These are phyloP conservation scores for Stegophylla sp. DNA, from an alignment of 2,888 invertebrate genomes.

Conservation along the genomic window DNA sequence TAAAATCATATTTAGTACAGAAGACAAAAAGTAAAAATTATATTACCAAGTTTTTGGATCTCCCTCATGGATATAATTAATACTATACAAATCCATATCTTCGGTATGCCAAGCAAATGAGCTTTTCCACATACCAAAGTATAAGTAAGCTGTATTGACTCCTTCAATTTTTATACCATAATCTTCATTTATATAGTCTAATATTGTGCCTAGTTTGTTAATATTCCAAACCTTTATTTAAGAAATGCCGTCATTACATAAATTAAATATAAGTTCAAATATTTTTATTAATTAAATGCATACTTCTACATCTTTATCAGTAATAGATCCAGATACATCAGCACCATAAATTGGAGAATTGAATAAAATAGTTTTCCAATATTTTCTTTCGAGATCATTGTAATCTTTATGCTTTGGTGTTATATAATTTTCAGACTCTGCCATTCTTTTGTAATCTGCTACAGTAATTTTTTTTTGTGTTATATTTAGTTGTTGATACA, in stretches of 20 bases:
- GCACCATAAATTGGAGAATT: constrained; percentile 98
- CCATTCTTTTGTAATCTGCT: constrained; percentile 85
- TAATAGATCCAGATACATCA: constrained; percentile 94
- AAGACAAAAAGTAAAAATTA: background rate
- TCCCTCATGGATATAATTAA: constrained; percentile 97
- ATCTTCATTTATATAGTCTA: constrained; percentile 92
- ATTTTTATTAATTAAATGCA: constrained; percentile 61
- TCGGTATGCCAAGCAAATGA: constrained; percentile 99
- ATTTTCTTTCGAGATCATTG: constrained; percentile 90
- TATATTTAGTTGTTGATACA: constrained; percentile 97
- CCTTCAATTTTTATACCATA: constrained; percentile 95
- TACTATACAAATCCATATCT: constrained; percentile 99
- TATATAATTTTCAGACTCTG: constrained; percentile 70
- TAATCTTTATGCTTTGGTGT: constrained; percentile 85
- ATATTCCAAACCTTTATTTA: constrained; percentile 83
- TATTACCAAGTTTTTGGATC: constrained; percentile 87
- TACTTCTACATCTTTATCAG: constrained; percentile 83
- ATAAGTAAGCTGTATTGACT: constrained; percentile 91
- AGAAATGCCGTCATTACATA: background rate
- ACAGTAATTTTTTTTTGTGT: constrained; percentile 91
- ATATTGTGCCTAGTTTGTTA: constrained; percentile 86
- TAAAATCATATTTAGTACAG: background rate
- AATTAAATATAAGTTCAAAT: constrained; percentile 33
- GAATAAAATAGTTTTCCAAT: constrained; percentile 97
- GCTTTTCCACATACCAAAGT: constrained; percentile 99